Evolutionary conservation across 2,888 invertebrate species (phyloP), one percentile per base, ranked within the genome.

Genomic region (Philereme vetulata): DNA sequence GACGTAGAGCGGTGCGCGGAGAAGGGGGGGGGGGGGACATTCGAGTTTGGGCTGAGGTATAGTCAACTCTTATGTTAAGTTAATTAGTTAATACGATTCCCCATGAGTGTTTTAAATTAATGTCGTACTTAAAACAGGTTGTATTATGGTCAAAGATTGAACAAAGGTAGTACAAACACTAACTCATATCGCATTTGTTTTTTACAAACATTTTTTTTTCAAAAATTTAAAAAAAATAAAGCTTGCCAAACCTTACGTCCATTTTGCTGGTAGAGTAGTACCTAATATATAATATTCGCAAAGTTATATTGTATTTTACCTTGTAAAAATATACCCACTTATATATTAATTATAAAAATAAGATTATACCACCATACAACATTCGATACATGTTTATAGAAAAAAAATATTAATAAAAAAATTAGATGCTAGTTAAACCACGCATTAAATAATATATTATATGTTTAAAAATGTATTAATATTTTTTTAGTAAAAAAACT

Each of bases 161-260:
- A 21, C 1, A 21, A 21, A 21, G 21, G 21, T 21, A 21, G 21
- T 21, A 21, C 21, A 21, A 21, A 21, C 2, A 21, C 21, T 2
- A 21, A 38, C 5, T 8, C 38, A 48, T 36, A 42, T 43, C 38
- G 60, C 60, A 51, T 60, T 60, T 60, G 51, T 42, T 38, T 50
- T 32, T 51, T 45, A 32, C 46, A 11, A 36, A 21, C 36, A 38
- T n/a, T 38, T 7, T n/a, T 40, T 47, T 34, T 11, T 9, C 8
- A 21, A 36, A 51, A 21, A 44, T 56, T 38, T 46, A 7, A 35
- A 21, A 35, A 38, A 44, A 48, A 46, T 38, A 48, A 56, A 42
- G 63, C 63, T 61, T 69, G 70, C 71, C 70, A 70, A 68, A 54
- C 57, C 58, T 68, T 56, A 66, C 72, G 72, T 72, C 71, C 71